phyloP scores from a whole-genome alignment of 64 coral and sea anemone genomes.

The Dendronephthya gigantea region DNA sequence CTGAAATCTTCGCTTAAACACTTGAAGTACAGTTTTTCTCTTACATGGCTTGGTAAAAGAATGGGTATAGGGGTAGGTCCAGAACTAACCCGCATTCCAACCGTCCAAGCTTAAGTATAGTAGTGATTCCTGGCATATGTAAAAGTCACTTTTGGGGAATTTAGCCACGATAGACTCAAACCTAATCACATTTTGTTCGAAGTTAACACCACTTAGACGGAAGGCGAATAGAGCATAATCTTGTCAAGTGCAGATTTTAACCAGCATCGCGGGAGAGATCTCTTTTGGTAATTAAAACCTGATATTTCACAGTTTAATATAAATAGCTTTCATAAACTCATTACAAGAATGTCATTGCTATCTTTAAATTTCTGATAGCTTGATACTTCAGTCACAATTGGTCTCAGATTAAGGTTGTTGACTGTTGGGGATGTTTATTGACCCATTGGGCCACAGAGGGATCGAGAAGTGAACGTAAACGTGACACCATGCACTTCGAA shows the following conservation, averaged over 20 bases:
- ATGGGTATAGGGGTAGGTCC: too few relatives aligned
- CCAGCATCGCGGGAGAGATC: not conserved
- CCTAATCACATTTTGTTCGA: not conserved
- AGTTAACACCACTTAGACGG: constrained; percentile 6
- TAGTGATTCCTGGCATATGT: not conserved
- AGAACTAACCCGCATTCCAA: not conserved
- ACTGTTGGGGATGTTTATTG: too few relatives aligned
- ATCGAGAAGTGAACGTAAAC: too few relatives aligned
- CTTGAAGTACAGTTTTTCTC: too few relatives aligned
- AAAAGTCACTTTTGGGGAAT: not conserved
- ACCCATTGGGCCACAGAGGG: too few relatives aligned
- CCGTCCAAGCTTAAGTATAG: not conserved
- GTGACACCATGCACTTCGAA: too few relatives aligned
- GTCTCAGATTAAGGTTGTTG: too few relatives aligned
- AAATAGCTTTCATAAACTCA: not conserved
- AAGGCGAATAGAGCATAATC: not conserved
- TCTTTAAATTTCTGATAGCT: not conserved
- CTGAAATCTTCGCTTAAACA: too few relatives aligned
- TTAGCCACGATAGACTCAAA: not conserved
- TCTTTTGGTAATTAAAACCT: not conserved
- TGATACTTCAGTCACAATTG: too few relatives aligned
- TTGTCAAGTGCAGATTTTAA: not conserved
- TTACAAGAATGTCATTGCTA: not conserved
- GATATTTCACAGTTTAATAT: constrained; percentile 5
- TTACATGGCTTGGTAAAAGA: too few relatives aligned